Evolutionary conservation across 1,140 invertebrate genomes (phyloP).

Genomic region (Calephelis nemesis): DNA sequence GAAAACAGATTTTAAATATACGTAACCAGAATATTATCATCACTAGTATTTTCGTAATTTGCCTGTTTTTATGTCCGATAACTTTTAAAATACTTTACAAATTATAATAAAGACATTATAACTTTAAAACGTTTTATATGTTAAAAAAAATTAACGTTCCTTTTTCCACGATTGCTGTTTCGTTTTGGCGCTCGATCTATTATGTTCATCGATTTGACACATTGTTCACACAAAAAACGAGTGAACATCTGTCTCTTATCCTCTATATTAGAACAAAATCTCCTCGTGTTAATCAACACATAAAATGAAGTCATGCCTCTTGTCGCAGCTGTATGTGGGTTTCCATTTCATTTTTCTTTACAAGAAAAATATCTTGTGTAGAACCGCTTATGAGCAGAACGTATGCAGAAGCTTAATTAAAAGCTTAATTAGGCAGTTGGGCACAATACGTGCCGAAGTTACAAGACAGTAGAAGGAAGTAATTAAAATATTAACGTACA

Average conservation of each 20-base stretch:
- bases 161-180: too few relatives aligned
- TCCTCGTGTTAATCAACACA: slow-evolving; percentile 9
- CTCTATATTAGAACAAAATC: neutral
- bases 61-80: too few relatives aligned
- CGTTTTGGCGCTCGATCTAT: too few relatives aligned
- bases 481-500: slow-evolving; percentile 72
- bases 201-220: too few relatives aligned
- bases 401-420: slow-evolving; percentile 64
- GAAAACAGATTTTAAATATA: too few relatives aligned
- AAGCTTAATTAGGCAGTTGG: slow-evolving; percentile 64
- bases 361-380: slow-evolving; percentile 31
- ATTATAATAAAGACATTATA: too few relatives aligned
- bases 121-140: too few relatives aligned
- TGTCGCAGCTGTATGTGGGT: neutral
- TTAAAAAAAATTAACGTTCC: too few relatives aligned
- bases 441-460: slow-evolving; percentile 54
- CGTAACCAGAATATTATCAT: too few relatives aligned
- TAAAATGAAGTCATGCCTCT: slow-evolving; percentile 18
- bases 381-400: slow-evolving; percentile 38
- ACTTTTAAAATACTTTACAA: too few relatives aligned
- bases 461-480: slow-evolving; percentile 69
- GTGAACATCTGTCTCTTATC: neutral
- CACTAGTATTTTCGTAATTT: too few relatives aligned
- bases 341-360: slow-evolving; percentile 15
- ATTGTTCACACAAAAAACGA: neutral